Conservation (phyloP, 2,888 invertebrate species). For the Conistra vaccinii region DNA sequence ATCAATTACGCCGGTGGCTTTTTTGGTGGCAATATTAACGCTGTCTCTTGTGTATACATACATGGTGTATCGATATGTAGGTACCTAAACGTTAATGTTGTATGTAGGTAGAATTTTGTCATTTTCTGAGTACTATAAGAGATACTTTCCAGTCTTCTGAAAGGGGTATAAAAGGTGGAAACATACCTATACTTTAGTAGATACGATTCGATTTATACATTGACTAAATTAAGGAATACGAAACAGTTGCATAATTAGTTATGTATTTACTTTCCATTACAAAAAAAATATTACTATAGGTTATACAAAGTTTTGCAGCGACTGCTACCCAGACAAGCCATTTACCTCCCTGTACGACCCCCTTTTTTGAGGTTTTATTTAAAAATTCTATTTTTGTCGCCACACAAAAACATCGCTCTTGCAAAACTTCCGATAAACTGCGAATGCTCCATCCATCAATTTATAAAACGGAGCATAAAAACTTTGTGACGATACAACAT, state of each 20-base stretch:
- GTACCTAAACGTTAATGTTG: background rate
- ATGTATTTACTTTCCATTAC: no score
- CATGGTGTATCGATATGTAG: conserved; percentile 4
- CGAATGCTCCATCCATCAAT: conserved; percentile 27
- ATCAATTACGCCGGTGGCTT: conserved; percentile 55
- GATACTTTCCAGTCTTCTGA: background rate
- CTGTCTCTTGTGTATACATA: conserved; percentile 25
- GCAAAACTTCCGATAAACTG: background rate
- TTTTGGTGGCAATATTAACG: conserved; percentile 56
- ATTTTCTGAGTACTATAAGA: background rate
- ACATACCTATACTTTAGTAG: background rate
- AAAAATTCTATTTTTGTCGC: background rate
- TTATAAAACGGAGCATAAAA: conserved; percentile 9
- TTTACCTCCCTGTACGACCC: background rate
- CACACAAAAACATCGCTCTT: background rate
- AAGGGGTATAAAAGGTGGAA: background rate
- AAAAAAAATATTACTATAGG: background rate
- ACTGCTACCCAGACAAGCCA: no score
- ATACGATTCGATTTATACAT: background rate
- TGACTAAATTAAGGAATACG: background rate
- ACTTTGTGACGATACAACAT: conserved; percentile 2
- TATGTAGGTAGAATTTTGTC: background rate
- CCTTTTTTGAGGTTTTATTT: background rate
- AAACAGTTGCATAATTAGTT: background rate
- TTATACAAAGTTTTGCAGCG: background rate